Evolutionary conservation across 1,140 invertebrate species (phyloP).

Genomic region (Oncopeltus fasciatus): DNA sequence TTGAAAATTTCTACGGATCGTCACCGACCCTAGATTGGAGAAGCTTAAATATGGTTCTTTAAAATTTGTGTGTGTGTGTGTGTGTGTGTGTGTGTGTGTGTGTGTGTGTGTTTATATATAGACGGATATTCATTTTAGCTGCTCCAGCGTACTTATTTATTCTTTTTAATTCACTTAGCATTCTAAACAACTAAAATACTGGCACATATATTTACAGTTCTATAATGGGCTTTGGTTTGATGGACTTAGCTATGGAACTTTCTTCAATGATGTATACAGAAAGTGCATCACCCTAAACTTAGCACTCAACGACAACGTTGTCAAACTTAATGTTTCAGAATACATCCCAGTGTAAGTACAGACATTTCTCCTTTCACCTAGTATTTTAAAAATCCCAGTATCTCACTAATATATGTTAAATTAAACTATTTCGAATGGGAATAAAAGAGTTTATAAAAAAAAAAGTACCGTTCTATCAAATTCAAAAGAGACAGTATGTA

Average conservation of each 20-base stretch:
- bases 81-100: too few relatives aligned
- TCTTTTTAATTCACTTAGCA: too few relatives aligned
- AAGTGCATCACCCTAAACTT: background rate
- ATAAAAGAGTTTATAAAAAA: background rate
- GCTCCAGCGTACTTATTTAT: too few relatives aligned
- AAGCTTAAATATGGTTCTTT: too few relatives aligned
- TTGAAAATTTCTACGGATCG: too few relatives aligned
- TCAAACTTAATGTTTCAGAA: background rate
- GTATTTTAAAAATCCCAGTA: background rate
- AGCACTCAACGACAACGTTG: background rate
- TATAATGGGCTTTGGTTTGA: background rate
- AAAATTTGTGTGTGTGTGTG: too few relatives aligned
- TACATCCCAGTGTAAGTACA: slow-evolving; percentile 1
- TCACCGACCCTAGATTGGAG: too few relatives aligned
- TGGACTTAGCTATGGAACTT: background rate
- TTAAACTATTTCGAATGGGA: background rate
- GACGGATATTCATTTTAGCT: too few relatives aligned
- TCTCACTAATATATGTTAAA: background rate
- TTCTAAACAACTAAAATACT: too few relatives aligned
- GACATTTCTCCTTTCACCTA: background rate
- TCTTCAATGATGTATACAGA: background rate
- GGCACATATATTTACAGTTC: too few relatives aligned
- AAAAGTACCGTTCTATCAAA: background rate
- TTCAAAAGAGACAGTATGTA: too few relatives aligned
- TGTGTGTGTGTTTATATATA: too few relatives aligned